Evolutionary conservation across 2,113 vertebrate genomes (phyloP).

Genomic region (Lampris incognitus): DNA sequence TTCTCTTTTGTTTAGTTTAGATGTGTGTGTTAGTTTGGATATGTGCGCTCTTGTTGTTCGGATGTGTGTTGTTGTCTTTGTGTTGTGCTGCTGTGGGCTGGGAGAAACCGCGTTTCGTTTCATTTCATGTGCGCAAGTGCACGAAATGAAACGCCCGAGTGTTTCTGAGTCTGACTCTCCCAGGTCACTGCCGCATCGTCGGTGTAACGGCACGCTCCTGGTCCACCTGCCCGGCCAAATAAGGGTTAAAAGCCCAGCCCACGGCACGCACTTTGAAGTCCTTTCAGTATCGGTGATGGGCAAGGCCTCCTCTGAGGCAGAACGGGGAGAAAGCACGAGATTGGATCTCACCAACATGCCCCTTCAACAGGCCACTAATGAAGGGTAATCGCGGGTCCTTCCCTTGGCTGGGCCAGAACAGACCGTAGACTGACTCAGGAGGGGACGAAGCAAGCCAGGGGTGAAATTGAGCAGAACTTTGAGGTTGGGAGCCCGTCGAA

Average conservation of each 20-base stretch:
- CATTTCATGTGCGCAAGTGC: too few relatives aligned
- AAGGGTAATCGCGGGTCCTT: slow-evolving; percentile 67
- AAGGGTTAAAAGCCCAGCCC: slow-evolving; percentile 35
- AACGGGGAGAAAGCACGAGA: slow-evolving; percentile 48
- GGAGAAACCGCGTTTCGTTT: too few relatives aligned
- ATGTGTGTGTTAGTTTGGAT: too few relatives aligned
- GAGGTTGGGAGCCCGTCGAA: slow-evolving; percentile 42
- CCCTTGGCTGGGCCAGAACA: slow-evolving; percentile 75
- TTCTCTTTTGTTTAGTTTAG: too few relatives aligned
- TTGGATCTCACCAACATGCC: slow-evolving; percentile 73
- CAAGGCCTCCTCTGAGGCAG: slow-evolving; percentile 49
- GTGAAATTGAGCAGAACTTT: slow-evolving; percentile 62
- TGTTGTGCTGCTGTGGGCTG: too few relatives aligned
- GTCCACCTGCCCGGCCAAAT: slow-evolving; percentile 4
- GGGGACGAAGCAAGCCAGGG: slow-evolving; percentile 43
- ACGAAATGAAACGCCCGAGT: background rate
- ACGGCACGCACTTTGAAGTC: slow-evolving; percentile 32
- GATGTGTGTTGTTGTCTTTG: too few relatives aligned
- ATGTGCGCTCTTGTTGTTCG: too few relatives aligned
- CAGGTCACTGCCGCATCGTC: background rate
- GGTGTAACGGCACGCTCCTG: background rate
- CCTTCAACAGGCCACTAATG: slow-evolving; percentile 78
- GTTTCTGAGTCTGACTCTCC: background rate
- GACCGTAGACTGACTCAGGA: slow-evolving; percentile 70
- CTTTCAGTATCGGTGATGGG: slow-evolving; percentile 4